These are phyloP conservation scores for Plestiodon gilberti DNA, from an alignment of 2,113 vertebrate genomes.

Conservation along the genomic window DNA sequence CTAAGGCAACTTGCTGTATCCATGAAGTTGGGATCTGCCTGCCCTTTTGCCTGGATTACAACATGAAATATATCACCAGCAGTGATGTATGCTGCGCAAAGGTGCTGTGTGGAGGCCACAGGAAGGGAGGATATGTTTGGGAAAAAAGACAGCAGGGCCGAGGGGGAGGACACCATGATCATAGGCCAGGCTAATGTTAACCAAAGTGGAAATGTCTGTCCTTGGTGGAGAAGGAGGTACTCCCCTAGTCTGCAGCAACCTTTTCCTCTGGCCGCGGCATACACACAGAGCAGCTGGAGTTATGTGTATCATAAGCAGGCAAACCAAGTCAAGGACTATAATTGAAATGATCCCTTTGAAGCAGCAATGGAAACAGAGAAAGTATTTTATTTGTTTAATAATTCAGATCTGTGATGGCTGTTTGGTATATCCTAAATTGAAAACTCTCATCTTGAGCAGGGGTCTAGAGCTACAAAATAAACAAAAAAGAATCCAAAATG, in stretches of 20 bases:
- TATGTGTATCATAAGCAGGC: not conserved
- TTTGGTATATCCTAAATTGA: not conserved
- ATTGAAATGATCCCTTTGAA: not conserved
- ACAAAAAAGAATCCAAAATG: not conserved
- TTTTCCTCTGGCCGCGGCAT: not conserved
- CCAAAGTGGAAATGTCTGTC: not conserved
- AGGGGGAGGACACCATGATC: not conserved
- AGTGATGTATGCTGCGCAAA: not conserved
- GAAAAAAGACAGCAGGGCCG: not conserved
- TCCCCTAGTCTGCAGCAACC: not conserved
- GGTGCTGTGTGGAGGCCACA: not conserved
- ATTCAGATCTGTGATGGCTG: not conserved
- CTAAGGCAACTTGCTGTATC: not conserved
- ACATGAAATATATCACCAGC: not conserved
- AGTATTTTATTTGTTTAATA: accelerated
- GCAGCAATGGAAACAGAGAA: not conserved
- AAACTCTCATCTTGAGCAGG: not conserved
- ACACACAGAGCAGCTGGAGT: not conserved
- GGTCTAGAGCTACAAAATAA: not conserved
- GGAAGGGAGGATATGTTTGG: not conserved
- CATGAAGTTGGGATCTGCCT: not conserved
- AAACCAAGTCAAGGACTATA: constrained; percentile 9
- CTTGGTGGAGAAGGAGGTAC: not conserved
- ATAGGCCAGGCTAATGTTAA: not conserved
- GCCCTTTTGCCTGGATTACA: not conserved